These are phyloP conservation scores for Dendroctonus ponderosae DNA, from an alignment of 1,140 invertebrate genomes.

Conservation along the genomic window DNA sequence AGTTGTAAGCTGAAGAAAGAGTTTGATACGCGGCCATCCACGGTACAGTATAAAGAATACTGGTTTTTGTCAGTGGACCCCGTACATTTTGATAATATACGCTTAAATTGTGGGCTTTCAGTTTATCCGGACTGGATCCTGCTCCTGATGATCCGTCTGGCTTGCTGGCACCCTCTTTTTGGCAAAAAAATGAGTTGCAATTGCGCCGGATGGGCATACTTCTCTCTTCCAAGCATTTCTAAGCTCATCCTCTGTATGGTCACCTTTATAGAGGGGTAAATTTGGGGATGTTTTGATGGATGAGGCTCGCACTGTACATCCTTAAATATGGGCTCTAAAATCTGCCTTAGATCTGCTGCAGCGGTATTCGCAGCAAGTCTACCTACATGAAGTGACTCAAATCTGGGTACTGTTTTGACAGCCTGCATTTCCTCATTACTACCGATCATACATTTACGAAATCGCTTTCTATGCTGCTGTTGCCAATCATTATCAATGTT, in stretches of 20 bases:
- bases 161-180: slow-evolving; percentile 3
- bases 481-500: no score
- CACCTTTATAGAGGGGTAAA: neutral
- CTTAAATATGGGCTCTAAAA: neutral
- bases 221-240: neutral
- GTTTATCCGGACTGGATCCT: neutral
- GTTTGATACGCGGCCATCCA: no score
- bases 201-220: neutral
- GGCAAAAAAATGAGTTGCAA: neutral
- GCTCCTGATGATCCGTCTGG: no score
- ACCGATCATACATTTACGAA: no score
- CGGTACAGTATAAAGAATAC: no score
- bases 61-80: no score
- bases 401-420: no score
- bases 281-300: neutral
- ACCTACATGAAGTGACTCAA: neutral
- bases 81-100: no score
- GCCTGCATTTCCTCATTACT: no score
- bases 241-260: neutral
- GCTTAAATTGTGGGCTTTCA: no score
- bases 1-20: no score
- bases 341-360: neutral
- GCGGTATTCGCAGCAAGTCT: neutral
- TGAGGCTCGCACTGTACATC: neutral
- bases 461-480: no score